Percentiles rank a stretch among this genome's conserved stretches.
phyloP scores from a whole-genome alignment of 2,113 vertebrate genomes.

The Anoplopoma fimbria region DNA sequence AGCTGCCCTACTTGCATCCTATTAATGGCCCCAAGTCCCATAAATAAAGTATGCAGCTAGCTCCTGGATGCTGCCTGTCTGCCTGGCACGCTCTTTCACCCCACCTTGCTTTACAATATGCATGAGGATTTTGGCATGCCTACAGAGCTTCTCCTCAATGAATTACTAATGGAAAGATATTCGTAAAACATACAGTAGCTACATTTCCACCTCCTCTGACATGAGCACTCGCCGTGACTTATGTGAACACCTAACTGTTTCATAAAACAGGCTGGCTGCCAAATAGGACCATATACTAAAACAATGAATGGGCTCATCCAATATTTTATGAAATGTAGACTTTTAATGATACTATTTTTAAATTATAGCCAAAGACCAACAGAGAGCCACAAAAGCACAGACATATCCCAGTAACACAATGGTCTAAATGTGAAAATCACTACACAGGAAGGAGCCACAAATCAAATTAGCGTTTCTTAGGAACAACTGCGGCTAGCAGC shows the following conservation, averaged over 20 bases:
- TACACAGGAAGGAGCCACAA: constrained; percentile 6
- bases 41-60: constrained; percentile 83
- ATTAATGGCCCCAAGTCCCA: constrained; percentile 80
- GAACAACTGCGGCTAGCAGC: constrained; percentile 32
- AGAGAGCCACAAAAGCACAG: neutral
- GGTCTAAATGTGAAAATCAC: constrained; percentile 28
- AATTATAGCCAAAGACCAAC: constrained; percentile 10
- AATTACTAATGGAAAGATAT: constrained; percentile 76
- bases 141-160: constrained; percentile 71
- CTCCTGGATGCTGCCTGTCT: constrained; percentile 73
- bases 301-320: constrained; percentile 6
- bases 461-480: constrained; percentile 44
- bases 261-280: constrained; percentile 21
- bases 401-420: constrained; percentile 14
- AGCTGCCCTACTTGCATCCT: constrained; percentile 82
- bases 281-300: constrained; percentile 28
- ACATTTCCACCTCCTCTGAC: constrained; percentile 62
- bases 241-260: constrained; percentile 24
- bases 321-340: constrained; percentile 3
- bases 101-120: constrained; percentile 79
- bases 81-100: constrained; percentile 74
- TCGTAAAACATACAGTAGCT: constrained; percentile 75
- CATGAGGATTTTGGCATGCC: constrained; percentile 79
- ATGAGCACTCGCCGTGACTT: constrained; percentile 22
- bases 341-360: constrained; percentile 20